Conservation (phyloP, 2,113 vertebrate species). For the Eurystomus gularis region DNA sequence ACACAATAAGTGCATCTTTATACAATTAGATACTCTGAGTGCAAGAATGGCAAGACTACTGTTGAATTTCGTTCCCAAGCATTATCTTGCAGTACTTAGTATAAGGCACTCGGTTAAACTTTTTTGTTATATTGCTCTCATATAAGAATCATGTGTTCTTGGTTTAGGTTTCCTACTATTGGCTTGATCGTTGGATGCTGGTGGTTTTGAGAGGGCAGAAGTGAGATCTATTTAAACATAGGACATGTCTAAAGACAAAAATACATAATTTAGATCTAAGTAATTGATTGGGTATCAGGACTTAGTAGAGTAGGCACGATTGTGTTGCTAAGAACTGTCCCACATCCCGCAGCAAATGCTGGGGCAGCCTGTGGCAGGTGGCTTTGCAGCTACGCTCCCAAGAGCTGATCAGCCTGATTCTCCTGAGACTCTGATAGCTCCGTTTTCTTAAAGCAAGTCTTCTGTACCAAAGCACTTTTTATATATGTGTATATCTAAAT, state of each 20-base stretch:
- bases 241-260: background rate
- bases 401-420: background rate
- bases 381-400: background rate
- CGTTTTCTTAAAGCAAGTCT: background rate
- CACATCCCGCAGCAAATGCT: background rate
- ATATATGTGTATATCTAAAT: background rate
- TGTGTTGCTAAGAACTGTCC: background rate
- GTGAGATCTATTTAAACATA: background rate
- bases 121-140: background rate
- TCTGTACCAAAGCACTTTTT: background rate
- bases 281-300: background rate
- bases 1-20: background rate
- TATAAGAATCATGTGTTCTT: background rate
- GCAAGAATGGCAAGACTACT: background rate
- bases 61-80: background rate
- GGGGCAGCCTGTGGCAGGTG: background rate
- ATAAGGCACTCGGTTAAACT: background rate
- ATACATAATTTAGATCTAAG: background rate
- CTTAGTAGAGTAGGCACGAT: background rate
- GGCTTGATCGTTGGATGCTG: background rate
- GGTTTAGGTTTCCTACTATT: background rate
- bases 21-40: background rate
- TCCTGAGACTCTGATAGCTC: background rate
- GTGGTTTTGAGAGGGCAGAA: background rate
- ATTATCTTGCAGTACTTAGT: background rate